These are phyloP conservation scores for Apeira syringaria DNA, from an alignment of 2,888 invertebrate genomes.

Conservation along the genomic window DNA sequence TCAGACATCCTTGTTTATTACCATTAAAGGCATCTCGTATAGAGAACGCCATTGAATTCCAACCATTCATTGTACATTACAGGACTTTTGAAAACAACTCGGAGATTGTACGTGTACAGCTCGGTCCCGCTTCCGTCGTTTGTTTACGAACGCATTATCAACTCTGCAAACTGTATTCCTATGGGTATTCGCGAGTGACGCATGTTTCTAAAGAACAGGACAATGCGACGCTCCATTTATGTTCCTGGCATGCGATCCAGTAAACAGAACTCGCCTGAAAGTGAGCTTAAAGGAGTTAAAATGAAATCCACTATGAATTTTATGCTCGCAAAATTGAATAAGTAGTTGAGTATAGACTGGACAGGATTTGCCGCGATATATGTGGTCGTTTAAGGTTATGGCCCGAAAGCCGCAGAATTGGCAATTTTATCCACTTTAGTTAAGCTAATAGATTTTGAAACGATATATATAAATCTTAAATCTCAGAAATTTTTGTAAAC, in stretches of 20 bases:
- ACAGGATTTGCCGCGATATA: no score
- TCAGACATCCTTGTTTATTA: slow-evolving; percentile 12
- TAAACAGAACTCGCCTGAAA: no score
- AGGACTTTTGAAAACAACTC: slow-evolving; percentile 31
- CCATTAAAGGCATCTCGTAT: slow-evolving; percentile 10
- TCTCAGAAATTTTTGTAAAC: no score
- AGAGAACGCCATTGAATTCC: slow-evolving; percentile 23
- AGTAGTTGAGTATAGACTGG: no score
- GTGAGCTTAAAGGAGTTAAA: no score
- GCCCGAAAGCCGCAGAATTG: neutral
- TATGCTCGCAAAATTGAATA: no score
- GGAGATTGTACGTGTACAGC: slow-evolving; percentile 23
- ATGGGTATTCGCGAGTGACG: slow-evolving; percentile 28
- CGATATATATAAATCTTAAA: no score
- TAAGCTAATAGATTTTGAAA: neutral
- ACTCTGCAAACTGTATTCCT: slow-evolving; percentile 33
- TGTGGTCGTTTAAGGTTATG: no score
- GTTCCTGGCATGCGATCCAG: no score
- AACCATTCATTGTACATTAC: slow-evolving; percentile 27
- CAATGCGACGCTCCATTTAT: slow-evolving; percentile 22
- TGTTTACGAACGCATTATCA: slow-evolving; percentile 35
- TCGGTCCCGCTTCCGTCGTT: slow-evolving; percentile 29
- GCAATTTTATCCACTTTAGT: neutral
- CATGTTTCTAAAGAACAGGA: slow-evolving; percentile 24
- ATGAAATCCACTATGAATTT: no score